Percentiles rank a stretch among this genome's conserved stretches.
These are phyloP conservation scores for Lagorchestes hirsutus DNA, from an alignment of 2,797 vertebrate genomes.

Conservation along the genomic window DNA sequence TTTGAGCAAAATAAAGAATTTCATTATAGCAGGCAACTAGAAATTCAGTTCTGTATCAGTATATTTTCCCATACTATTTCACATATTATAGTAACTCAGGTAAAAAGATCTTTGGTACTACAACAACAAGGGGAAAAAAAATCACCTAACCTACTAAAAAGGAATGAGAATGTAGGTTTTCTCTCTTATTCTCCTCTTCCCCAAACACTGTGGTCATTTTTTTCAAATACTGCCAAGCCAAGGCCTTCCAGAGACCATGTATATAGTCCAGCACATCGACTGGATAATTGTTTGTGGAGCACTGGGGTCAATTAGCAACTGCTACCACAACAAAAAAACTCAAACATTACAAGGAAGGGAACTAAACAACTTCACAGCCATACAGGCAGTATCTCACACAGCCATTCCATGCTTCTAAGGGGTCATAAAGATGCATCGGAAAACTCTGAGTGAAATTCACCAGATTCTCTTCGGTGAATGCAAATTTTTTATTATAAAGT, in stretches of 20 bases:
- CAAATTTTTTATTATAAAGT: constrained; percentile 74
- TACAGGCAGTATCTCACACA: constrained; percentile 1
- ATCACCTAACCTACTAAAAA: constrained; percentile 2
- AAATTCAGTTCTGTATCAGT: not conserved
- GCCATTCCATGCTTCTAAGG: constrained; percentile 45
- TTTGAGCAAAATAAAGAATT: not conserved
- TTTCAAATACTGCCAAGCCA: not conserved
- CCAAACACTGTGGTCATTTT: not conserved
- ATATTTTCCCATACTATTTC: not conserved
- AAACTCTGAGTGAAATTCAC: constrained; percentile 65
- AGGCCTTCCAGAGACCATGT: not conserved
- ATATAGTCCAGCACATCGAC: not conserved
- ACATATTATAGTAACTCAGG: not conserved
- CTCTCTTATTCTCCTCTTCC: constrained; percentile 4
- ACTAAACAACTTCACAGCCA: constrained; percentile 26
- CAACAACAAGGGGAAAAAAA: not conserved
- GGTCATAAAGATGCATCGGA: constrained; percentile 45
- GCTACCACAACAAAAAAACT: not conserved
- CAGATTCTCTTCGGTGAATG: constrained; percentile 73
- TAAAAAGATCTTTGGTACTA: not conserved
- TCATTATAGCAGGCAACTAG: not conserved
- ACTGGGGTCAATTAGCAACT: not conserved
- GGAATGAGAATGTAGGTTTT: not conserved
- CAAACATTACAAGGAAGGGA: constrained; percentile 24
- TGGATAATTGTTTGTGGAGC: not conserved